phyloP scores from a whole-genome alignment of 2,113 vertebrate species.

The Motacilla alba region DNA sequence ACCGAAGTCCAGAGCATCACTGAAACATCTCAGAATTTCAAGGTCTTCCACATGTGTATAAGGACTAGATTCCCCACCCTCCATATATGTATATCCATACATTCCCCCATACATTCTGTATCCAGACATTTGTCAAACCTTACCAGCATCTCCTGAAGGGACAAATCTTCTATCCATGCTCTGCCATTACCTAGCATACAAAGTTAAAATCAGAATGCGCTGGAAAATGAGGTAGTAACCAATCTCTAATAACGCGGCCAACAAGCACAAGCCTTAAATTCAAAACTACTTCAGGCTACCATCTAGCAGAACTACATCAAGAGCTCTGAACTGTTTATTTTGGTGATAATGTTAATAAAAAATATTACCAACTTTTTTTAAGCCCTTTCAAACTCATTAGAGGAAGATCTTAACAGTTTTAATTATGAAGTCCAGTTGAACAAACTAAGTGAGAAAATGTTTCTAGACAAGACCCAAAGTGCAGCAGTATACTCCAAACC shows the following conservation, averaged over 20 bases:
- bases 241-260: background rate
- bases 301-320: background rate
- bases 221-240: background rate
- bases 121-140: background rate
- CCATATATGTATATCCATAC: background rate
- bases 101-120: background rate
- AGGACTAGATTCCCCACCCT: background rate
- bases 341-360: background rate
- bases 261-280: background rate
- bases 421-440: background rate
- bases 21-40: background rate
- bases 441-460: background rate
- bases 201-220: background rate
- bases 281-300: background rate
- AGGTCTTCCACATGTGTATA: accelerated
- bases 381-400: background rate
- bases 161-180: background rate
- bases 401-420: background rate
- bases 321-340: background rate
- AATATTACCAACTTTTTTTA: background rate
- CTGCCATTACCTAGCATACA: background rate
- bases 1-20: background rate
- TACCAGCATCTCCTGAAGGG: background rate
- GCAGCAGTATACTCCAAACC: background rate
- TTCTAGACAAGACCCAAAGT: background rate